phyloP scores from a whole-genome alignment of 2,888 invertebrate genomes.

The Leistus spinibarbis region DNA sequence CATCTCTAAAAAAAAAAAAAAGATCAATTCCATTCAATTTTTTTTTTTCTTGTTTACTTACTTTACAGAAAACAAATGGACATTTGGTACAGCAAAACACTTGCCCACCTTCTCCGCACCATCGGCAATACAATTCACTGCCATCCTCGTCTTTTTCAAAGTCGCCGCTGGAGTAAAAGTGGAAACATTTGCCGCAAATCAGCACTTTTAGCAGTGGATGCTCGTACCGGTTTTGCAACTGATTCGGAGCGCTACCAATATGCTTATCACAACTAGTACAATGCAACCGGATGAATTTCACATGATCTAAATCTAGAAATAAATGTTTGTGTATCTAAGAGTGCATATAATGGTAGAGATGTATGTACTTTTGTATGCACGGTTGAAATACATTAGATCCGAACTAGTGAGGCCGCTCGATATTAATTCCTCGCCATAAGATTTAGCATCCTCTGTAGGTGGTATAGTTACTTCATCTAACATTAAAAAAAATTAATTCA shows the following conservation, averaged over 20 bases:
- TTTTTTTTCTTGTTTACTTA: too few relatives aligned
- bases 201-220: slow-evolving; percentile 77
- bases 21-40: slow-evolving; percentile 21
- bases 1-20: slow-evolving; percentile 67
- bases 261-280: slow-evolving; percentile 79
- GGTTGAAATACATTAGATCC: slow-evolving; percentile 25
- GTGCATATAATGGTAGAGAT: neutral
- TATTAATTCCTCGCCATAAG: slow-evolving; percentile 22
- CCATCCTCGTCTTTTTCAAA: slow-evolving; percentile 85
- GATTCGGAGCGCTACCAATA: slow-evolving; percentile 71
- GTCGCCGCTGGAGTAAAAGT: slow-evolving; percentile 80
- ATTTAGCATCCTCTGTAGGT: neutral
- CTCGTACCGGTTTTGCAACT: slow-evolving; percentile 68
- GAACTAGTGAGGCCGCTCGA: slow-evolving; percentile 5
- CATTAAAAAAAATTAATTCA: neutral
- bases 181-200: slow-evolving; percentile 73
- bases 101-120: slow-evolving; percentile 77
- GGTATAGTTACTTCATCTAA: neutral
- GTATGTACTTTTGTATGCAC: slow-evolving; percentile 23
- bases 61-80: slow-evolving; percentile 74
- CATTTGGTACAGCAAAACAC: slow-evolving; percentile 81
- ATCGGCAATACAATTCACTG: slow-evolving; percentile 80
- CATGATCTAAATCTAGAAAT: slow-evolving; percentile 63
- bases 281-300: slow-evolving; percentile 68
- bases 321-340: slow-evolving; percentile 7